Base-by-base conservation (phyloP, 2,113 vertebrate genomes). In the Zosterops japonicus region DNA sequence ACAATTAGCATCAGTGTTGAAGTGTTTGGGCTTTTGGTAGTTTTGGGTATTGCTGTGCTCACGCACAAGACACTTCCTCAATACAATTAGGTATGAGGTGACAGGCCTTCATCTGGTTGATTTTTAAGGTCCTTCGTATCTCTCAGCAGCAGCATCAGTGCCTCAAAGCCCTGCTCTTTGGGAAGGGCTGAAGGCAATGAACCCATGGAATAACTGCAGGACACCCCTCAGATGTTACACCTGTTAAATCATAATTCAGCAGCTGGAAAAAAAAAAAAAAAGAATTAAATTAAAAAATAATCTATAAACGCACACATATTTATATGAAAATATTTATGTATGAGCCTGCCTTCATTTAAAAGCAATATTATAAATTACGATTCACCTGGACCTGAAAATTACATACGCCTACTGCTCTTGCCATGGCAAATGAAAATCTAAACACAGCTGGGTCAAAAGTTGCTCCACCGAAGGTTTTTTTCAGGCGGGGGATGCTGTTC, bases 51-150 rank as follows among this genome's bases (percentile, higher is more conserved):
- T 74, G 46, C 82, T 92, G 87, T 82, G 91, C 92, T 49, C 59
- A 64, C 93, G 83, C 61, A 91, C 11, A 29, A 72, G 53, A 90
- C 92, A 72, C 9, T 68, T 82, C 94, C 82, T 89, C 39, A 31
- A 59, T 87, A 90, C 86, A 96, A 92, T 89, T 41, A 63, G 63
- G 25, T 86, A 44, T 92, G 83, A 94, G 81, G 59, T 69, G 89
- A 84, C 61, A 96, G 56, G 44, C 28, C 70, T 59, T 93, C 76
- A 64, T 49, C 49, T 89, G 67, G 89, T 78, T 95, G 59, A 90
- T 97, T 97, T 96, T 96, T 86, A 86, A 90, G 82, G 67, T 46
- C 72, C 60, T 96, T 94, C 79, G 14, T 97, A 88, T 97, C 94
- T 94, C 69, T 46, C 55, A 41, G 55, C 83, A 87, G 89, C 97